A percentile compares a stretch with the other conserved stretches of the same genome.
phyloP scores from a whole-genome alignment of 2,888 invertebrate species.

The Watsonalla cultraria region DNA sequence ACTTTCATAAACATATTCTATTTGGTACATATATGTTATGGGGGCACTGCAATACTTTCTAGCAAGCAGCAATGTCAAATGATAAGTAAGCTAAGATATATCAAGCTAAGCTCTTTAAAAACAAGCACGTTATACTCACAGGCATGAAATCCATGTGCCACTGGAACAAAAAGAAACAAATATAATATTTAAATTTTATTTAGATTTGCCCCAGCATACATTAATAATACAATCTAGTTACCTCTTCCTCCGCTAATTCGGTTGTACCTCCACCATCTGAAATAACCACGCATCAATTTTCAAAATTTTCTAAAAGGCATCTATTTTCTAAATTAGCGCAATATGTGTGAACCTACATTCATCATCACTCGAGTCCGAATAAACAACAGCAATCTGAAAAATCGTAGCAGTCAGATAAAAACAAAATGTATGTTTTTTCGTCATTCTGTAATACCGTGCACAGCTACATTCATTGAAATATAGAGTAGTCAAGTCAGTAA shows the following conservation, averaged over 20 bases:
- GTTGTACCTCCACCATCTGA: constrained; percentile 33
- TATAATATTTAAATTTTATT: not conserved
- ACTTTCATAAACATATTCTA: no score
- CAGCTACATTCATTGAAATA: constrained; percentile 12
- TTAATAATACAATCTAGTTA: constrained; percentile 9
- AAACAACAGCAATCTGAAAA: constrained; percentile 7
- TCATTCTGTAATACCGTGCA: constrained; percentile 13
- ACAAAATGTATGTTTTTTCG: not conserved
- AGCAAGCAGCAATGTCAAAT: no score
- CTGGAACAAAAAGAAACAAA: constrained; percentile 33
- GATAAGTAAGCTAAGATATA: no score
- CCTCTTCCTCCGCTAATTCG: constrained; percentile 60
- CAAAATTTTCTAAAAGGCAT: no score
- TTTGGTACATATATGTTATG: no score
- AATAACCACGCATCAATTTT: not conserved
- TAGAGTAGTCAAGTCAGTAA: not conserved
- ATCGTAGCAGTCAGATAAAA: constrained; percentile 3
- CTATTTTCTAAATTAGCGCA: not conserved
- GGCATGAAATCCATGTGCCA: constrained; percentile 75
- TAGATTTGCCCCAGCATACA: constrained; percentile 1
- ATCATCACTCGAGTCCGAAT: not conserved
- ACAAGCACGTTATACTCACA: constrained; percentile 34
- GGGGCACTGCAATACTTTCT: no score
- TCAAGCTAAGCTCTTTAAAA: not conserved
- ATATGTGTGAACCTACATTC: not conserved